A percentile compares a stretch with the other conserved stretches of the same genome.
phyloP scores from a whole-genome alignment of 2,113 vertebrate genomes.

The Ceratotherium simum region DNA sequence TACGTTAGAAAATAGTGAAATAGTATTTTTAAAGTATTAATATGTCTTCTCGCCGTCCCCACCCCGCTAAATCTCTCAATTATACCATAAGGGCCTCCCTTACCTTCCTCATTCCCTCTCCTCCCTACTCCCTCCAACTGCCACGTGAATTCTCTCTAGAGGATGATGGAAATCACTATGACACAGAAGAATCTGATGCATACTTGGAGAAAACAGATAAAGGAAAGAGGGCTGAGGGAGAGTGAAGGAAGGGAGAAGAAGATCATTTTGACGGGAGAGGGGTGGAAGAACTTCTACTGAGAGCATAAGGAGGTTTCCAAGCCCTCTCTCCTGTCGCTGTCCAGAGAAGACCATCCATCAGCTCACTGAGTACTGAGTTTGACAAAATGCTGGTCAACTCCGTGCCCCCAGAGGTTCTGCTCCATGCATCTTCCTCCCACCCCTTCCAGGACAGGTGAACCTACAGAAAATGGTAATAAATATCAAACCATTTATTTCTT shows the following conservation, averaged over 20 bases:
- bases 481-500: neutral
- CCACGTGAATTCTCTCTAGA: neutral
- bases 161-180: neutral
- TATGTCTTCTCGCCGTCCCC: neutral
- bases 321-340: neutral
- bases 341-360: neutral
- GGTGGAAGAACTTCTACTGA: neutral
- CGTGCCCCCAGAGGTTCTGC: neutral
- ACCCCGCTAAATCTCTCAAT: neutral
- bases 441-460: neutral
- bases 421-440: fast-evolving
- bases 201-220: neutral
- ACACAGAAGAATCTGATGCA: neutral
- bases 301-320: neutral
- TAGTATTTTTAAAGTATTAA: neutral
- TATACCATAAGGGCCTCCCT: neutral
- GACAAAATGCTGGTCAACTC: neutral
- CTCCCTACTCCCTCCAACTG: fast-evolving
- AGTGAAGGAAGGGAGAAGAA: neutral
- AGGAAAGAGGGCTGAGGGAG: neutral
- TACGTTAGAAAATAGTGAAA: neutral
- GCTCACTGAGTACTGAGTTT: neutral
- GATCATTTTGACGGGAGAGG: neutral
- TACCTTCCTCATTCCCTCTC: neutral
- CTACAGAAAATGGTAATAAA: neutral